Conservation (phyloP, 1,140 invertebrate genomes). For the Drosophila lacertosa region DNA sequence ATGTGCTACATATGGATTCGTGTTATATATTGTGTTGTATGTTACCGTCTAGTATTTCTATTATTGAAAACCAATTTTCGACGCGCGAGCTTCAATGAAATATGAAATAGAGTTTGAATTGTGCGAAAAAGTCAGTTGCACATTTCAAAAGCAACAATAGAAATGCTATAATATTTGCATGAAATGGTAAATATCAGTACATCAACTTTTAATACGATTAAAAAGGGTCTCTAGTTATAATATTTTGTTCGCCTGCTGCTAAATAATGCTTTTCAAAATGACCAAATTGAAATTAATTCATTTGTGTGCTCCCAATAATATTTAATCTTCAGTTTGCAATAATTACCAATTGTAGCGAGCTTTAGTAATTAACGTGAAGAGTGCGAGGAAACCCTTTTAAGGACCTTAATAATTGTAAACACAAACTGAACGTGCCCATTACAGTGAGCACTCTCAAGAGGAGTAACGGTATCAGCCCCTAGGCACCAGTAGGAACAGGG, state of each 20-base stretch:
- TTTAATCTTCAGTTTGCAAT: not conserved
- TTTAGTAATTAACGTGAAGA: not conserved
- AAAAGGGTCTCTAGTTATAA: not conserved
- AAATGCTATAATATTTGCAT: not conserved
- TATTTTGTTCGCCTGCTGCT: not conserved
- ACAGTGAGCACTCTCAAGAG: constrained; percentile 7
- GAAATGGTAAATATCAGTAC: no score
- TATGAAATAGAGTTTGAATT: constrained; percentile 17
- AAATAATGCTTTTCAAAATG: not conserved
- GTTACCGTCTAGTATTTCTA: constrained; percentile 33
- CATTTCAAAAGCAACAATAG: constrained; percentile 3
- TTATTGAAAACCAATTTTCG: constrained; percentile 53
- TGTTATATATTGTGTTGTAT: constrained; percentile 13
- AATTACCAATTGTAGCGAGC: not conserved
- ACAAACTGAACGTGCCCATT: constrained; percentile 20
- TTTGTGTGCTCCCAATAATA: not conserved
- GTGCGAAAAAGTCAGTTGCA: constrained; percentile 23
- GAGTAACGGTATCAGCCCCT: not conserved
- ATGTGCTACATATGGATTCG: constrained; percentile 14
- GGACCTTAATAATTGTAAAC: constrained; percentile 46
- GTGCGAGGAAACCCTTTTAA: not conserved
- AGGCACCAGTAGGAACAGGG: not conserved
- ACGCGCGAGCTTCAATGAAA: constrained; percentile 25
- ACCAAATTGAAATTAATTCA: no score
- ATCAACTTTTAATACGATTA: not conserved